A percentile compares a stretch with the other conserved stretches of the same genome.
These are phyloP conservation scores for Meleagris gallopavo DNA, from an alignment of 2,113 vertebrate genomes.

Conservation along the genomic window DNA sequence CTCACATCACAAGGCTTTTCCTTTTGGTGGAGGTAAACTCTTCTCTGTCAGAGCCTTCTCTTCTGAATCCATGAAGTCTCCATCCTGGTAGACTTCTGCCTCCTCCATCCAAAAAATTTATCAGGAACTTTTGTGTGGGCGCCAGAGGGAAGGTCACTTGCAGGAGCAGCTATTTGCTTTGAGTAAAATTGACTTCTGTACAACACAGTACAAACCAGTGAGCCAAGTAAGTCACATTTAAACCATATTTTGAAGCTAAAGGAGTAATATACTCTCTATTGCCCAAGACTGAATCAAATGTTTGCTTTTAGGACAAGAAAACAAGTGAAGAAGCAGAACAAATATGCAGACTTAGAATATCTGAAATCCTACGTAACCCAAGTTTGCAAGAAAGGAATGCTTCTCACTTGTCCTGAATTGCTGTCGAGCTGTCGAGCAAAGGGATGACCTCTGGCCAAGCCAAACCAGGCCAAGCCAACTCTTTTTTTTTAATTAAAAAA, in stretches of 20 bases:
- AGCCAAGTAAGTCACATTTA: constrained; percentile 11
- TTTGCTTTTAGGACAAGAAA: constrained; percentile 8
- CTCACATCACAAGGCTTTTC: neutral
- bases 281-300: neutral
- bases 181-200: neutral
- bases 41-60: neutral
- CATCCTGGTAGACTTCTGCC: neutral
- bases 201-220: neutral
- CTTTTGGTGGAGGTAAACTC: neutral
- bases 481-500: neutral
- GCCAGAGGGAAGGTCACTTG: accelerated
- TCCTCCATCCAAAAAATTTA: neutral
- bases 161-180: neutral
- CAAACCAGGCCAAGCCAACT: constrained; percentile 1
- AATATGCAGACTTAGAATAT: neutral
- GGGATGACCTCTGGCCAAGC: neutral
- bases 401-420: neutral
- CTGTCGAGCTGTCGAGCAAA: neutral
- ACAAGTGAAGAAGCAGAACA: neutral
- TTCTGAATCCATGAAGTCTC: neutral
- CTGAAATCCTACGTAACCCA: neutral
- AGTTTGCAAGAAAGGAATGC: neutral
- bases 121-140: neutral
- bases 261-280: neutral
- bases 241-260: constrained; percentile 15